A percentile compares a stretch with the other conserved stretches of the same genome.
These are phyloP conservation scores for Salvelinus fontinalis DNA, from an alignment of 2,113 vertebrate genomes.

Conservation along the genomic window DNA sequence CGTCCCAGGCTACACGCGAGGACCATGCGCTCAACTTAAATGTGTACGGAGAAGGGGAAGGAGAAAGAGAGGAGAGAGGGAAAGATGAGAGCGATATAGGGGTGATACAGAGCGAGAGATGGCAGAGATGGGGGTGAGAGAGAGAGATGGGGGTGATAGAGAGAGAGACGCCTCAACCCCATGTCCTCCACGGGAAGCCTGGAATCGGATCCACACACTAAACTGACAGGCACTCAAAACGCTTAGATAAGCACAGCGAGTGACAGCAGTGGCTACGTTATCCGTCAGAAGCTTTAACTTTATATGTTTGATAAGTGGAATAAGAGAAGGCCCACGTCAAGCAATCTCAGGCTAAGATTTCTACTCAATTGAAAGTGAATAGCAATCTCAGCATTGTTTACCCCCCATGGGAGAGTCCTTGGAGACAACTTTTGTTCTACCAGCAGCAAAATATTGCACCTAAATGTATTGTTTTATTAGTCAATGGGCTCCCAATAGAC, in stretches of 20 bases:
- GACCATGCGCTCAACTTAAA: not conserved
- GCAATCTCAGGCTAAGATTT: too few species aligned
- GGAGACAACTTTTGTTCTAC: too few species aligned
- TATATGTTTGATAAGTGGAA: not conserved
- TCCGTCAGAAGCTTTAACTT: constrained; percentile 3
- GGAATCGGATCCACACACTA: not conserved
- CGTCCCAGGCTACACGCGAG: not conserved
- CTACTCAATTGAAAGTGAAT: too few species aligned
- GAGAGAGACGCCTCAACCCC: not conserved
- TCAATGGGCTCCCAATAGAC: too few species aligned
- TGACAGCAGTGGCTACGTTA: not conserved
- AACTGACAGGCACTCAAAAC: not conserved
- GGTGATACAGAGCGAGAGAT: not conserved
- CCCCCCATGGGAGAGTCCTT: too few species aligned
- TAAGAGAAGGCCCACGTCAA: not conserved
- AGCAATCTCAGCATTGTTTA: too few species aligned
- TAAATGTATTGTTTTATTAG: too few species aligned
- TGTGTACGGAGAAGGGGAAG: not conserved
- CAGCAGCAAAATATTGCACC: too few species aligned
- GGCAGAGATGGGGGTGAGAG: not conserved
- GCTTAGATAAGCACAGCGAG: constrained; percentile 1
- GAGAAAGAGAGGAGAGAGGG: not conserved
- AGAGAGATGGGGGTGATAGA: not conserved
- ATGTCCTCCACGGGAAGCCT: not conserved
- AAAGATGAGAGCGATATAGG: not conserved